A percentile compares a stretch with the other conserved stretches of the same genome.
These are phyloP conservation scores for Lethenteron reissneri DNA, from an alignment of 2,113 vertebrate genomes.

Conservation along the genomic window DNA sequence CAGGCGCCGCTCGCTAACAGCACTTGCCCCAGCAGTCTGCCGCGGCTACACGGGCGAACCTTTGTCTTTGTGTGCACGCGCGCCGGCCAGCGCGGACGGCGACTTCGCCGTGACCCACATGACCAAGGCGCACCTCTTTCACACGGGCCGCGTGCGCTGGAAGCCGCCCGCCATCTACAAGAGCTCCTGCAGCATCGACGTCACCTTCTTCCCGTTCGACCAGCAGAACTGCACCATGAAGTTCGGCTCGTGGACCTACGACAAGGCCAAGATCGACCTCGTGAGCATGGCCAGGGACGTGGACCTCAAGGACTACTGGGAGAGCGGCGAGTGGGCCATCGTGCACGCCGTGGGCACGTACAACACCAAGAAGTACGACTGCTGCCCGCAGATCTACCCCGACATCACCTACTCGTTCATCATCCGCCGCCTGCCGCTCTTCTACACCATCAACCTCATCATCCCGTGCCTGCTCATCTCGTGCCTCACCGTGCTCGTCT, in stretches of 20 bases:
- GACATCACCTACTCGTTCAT: constrained; percentile 81
- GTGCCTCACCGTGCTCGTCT: constrained; percentile 74
- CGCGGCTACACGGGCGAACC: too few species aligned
- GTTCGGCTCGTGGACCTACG: constrained; percentile 87
- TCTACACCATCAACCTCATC: constrained; percentile 96
- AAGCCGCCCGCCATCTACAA: constrained; percentile 90
- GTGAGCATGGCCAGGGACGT: constrained; percentile 54
- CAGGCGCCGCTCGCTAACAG: too few species aligned
- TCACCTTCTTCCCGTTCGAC: constrained; percentile 97
- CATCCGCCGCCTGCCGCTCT: constrained; percentile 67
- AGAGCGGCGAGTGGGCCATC: constrained; percentile 94
- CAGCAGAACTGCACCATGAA: constrained; percentile 98
- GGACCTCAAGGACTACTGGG: constrained; percentile 89
- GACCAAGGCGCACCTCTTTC: constrained; percentile 74
- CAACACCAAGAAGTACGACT: constrained; percentile 84
- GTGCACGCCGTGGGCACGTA: constrained; percentile 58
- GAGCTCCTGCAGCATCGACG: constrained; percentile 96
- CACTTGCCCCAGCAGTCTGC: too few species aligned
- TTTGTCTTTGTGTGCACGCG: too few species aligned
- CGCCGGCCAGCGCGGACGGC: constrained; percentile 42
- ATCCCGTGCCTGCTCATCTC: constrained; percentile 81
- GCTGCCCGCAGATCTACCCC: constrained; percentile 76
- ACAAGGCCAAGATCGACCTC: constrained; percentile 92
- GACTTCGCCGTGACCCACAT: constrained; percentile 86
- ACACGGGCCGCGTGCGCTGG: constrained; percentile 56